These are phyloP conservation scores for Ischnura elegans DNA, from an alignment of 2,888 invertebrate species.

Conservation along the genomic window DNA sequence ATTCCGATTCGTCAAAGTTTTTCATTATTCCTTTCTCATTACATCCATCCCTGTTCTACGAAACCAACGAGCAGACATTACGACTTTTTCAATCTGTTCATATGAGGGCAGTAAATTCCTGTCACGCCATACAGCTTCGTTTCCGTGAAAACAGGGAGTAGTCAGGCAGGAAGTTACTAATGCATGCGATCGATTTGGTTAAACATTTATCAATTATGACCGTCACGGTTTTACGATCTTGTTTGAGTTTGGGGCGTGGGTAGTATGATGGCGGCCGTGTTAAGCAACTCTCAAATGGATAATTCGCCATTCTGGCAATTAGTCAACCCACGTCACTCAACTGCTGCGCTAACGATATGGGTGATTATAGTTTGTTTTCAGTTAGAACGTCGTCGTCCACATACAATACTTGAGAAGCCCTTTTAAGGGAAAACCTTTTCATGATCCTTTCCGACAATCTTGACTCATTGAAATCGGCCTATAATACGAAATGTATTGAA, in stretches of 20 bases:
- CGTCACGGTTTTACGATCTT: constrained; percentile 50
- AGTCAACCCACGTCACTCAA: constrained; percentile 30
- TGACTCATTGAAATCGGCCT: too few relatives aligned
- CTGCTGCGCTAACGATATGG: background rate
- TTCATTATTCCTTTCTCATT: too few relatives aligned
- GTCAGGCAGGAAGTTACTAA: background rate
- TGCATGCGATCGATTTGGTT: constrained; percentile 36
- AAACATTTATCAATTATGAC: constrained; percentile 50
- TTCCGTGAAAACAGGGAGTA: background rate
- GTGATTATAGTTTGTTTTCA: background rate
- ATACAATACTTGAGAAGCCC: too few relatives aligned
- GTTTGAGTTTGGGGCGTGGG: constrained; percentile 37
- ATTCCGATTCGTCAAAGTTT: background rate
- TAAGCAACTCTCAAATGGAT: constrained; percentile 41
- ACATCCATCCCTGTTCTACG: background rate
- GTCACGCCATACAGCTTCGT: background rate
- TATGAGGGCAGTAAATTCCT: background rate
- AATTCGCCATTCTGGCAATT: constrained; percentile 34
- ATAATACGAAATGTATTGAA: too few relatives aligned
- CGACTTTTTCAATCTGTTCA: constrained; percentile 29
- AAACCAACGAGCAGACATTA: background rate
- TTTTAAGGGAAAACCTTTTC: too few relatives aligned
- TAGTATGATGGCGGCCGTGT: constrained; percentile 22
- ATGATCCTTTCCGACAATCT: too few relatives aligned
- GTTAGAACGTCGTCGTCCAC: background rate